Conservation (phyloP, 2,888 invertebrate genomes). For the Teleiodes luculella region DNA sequence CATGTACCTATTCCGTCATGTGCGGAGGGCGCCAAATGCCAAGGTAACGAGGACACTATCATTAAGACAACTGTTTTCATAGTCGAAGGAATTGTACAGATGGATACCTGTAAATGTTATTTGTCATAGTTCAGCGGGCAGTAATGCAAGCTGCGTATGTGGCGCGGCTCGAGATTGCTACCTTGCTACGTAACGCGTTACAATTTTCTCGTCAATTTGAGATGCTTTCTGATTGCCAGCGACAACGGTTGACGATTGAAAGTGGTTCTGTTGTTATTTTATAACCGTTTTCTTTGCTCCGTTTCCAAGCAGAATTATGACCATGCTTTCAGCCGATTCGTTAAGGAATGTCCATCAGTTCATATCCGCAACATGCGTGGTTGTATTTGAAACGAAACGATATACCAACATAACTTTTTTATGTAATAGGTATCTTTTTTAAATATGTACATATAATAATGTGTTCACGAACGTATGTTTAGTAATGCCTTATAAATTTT, state of each 20-base stretch:
- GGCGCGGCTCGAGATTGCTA: conserved; percentile 24
- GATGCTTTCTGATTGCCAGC: conserved; percentile 45
- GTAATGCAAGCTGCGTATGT: conserved; percentile 40
- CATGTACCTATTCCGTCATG: too few species aligned
- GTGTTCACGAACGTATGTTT: too few species aligned
- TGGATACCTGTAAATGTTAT: not conserved
- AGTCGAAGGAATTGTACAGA: not conserved
- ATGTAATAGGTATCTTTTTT: too few species aligned
- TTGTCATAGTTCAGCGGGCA: conserved; percentile 35
- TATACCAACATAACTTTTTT: not conserved
- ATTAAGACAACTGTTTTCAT: conserved; percentile 7
- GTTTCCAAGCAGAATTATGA: conserved; percentile 9
- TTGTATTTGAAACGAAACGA: not conserved
- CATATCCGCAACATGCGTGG: not conserved
- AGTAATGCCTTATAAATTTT: too few species aligned
- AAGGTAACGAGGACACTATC: not conserved
- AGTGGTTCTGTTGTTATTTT: conserved; percentile 19
- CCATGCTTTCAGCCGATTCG: conserved; percentile 1
- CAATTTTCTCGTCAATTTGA: conserved; percentile 74
- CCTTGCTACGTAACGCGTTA: conserved; percentile 22
- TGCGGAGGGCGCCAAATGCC: too few species aligned
- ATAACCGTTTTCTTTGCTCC: conserved; percentile 16
- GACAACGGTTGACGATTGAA: conserved; percentile 27
- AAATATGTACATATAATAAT: too few species aligned
- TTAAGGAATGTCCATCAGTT: not conserved